These are phyloP conservation scores for Eremobia ochroleuca DNA, from an alignment of 2,888 invertebrate genomes.

Conservation along the genomic window DNA sequence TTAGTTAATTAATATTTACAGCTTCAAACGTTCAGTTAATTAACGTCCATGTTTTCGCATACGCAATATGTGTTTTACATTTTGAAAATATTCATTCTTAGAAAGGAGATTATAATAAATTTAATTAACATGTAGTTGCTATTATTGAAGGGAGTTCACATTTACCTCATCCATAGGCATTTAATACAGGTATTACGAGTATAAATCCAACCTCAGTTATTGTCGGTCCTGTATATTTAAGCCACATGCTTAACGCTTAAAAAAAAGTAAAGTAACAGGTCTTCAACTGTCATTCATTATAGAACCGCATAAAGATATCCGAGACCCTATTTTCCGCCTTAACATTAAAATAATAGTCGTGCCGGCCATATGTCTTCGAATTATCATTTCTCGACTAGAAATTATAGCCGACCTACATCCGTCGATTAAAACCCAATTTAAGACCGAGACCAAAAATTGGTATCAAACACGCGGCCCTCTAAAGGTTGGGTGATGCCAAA, in stretches of 20 bases:
- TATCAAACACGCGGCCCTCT: slow-evolving; percentile 57
- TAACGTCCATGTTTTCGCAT: slow-evolving; percentile 58
- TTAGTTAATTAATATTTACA: slow-evolving; percentile 64
- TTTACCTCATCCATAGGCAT: slow-evolving; percentile 36
- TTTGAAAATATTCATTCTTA: slow-evolving; percentile 52
- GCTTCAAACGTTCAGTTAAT: slow-evolving; percentile 49
- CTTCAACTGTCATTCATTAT: slow-evolving; percentile 68
- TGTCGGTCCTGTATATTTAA: slow-evolving; percentile 43
- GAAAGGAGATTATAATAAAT: slow-evolving; percentile 45
- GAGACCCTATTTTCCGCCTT: slow-evolving; percentile 67
- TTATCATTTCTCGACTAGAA: slow-evolving; percentile 76
- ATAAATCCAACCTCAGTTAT: slow-evolving; percentile 39
- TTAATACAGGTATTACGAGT: slow-evolving; percentile 27
- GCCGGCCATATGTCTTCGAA: slow-evolving; percentile 78
- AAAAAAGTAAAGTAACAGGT: slow-evolving; percentile 48
- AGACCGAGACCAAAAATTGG: slow-evolving; percentile 72
- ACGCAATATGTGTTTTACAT: slow-evolving; percentile 52
- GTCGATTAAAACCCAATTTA: slow-evolving; percentile 85
- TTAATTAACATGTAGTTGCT: slow-evolving; percentile 46
- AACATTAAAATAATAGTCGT: slow-evolving; percentile 80
- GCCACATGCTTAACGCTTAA: slow-evolving; percentile 54
- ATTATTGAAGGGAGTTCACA: slow-evolving; percentile 24
- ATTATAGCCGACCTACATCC: slow-evolving; percentile 77
- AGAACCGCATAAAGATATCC: slow-evolving; percentile 56
- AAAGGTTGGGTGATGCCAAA: slow-evolving; percentile 72